Evolutionary conservation across 2,797 vertebrate genomes (phyloP).

Genomic region (Pteropus rufus): DNA sequence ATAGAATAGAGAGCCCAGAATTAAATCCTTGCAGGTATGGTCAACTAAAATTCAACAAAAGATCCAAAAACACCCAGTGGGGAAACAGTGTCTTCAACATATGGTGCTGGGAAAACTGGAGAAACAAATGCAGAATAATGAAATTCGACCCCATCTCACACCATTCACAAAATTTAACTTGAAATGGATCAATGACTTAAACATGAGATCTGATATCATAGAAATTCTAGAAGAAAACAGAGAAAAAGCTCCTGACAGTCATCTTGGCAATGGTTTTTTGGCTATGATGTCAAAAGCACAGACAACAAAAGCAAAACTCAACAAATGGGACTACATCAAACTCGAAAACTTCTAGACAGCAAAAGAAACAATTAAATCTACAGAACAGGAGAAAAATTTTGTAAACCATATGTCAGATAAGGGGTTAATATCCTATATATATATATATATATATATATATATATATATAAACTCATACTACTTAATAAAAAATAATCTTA

Average conservation of each 20-base stretch:
- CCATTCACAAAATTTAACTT: neutral
- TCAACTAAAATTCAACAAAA: neutral
- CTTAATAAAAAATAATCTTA: neutral
- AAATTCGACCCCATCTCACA: neutral
- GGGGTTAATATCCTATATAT: neutral
- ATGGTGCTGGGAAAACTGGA: neutral
- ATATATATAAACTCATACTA: neutral
- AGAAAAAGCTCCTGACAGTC: neutral
- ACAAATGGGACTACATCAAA: neutral
- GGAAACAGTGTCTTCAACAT: neutral
- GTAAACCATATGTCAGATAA: neutral
- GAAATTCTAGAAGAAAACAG: neutral
- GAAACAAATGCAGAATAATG: neutral
- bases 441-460: neutral
- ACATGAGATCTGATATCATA: neutral
- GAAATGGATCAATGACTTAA: neutral
- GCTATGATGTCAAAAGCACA: neutral
- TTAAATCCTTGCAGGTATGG: no score
- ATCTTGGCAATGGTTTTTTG: neutral
- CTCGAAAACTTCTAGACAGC: neutral
- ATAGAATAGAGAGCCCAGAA: neutral
- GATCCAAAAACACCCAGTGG: neutral
- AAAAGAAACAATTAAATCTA: neutral
- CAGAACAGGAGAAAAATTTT: neutral
- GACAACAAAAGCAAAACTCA: neutral